Percentiles rank a stretch among this genome's conserved stretches.
Conservation (phyloP, 2,797 vertebrate species). For the Danionella dracula region DNA sequence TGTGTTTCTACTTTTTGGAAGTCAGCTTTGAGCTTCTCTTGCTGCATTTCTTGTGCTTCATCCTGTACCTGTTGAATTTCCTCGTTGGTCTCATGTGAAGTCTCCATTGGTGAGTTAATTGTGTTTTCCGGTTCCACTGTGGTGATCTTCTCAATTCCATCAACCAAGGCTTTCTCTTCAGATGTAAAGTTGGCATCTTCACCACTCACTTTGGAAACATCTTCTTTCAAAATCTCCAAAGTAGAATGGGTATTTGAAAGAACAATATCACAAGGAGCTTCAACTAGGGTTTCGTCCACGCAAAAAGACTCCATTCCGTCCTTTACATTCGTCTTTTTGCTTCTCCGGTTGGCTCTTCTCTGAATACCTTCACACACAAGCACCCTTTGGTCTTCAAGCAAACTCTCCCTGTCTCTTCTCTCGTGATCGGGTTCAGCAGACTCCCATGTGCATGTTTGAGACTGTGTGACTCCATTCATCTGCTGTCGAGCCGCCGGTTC, state of each 20-base stretch:
- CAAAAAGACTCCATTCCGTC: background rate
- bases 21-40: background rate
- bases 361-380: background rate
- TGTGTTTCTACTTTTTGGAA: background rate
- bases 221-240: background rate
- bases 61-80: background rate
- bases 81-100: background rate
- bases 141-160: background rate
- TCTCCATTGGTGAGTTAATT: background rate
- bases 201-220: background rate
- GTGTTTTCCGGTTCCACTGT: background rate
- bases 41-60: background rate
- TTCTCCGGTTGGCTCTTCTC: background rate
- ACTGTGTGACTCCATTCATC: slow-evolving; percentile 49
- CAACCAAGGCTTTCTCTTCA: background rate
- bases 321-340: background rate
- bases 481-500: slow-evolving; percentile 53
- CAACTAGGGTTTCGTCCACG: background rate
- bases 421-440: slow-evolving; percentile 43
- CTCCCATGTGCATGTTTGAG: slow-evolving; percentile 48
- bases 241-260: background rate
- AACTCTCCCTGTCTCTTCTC: slow-evolving; percentile 8
- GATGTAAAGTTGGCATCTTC: background rate
- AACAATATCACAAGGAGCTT: slow-evolving; percentile 1
- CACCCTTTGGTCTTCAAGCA: background rate